Base-by-base conservation (phyloP, 2,113 vertebrate genomes). In the Urocitellus parryii region DNA sequence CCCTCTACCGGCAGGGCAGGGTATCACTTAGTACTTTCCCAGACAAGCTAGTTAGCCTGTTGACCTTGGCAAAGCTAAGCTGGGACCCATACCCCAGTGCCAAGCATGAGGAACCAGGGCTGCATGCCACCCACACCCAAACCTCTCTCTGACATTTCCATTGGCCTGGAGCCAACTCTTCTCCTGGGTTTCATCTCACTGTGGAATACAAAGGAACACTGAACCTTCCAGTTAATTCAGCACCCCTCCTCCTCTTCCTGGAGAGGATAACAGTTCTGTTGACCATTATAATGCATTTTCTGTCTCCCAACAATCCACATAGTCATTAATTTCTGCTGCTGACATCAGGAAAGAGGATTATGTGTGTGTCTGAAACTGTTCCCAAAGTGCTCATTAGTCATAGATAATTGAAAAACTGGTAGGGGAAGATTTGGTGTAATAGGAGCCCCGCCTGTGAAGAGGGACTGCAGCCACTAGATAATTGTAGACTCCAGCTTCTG, bases 371-470 rank as follows among this genome's bases (percentile, higher is more conserved):
- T 98, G 95, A 98, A 98, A 98, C 96, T 89, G 73, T 95, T 98
- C 98, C 97, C 97, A 97, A 97, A 97, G 80, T 98, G 97, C 94
- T 97, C 81, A 96, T 98, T 98, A 98, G 92, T 96, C 97, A 98
- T 96, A 97, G 98, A 97, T 98, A 97, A 98, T 94, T 97, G 97
- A 98, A 96, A 97, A 97, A 68, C 95, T 97, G 91, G 63, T 98
- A 96, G 95, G 97, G 94, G 96, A 97, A 98, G 86, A 93, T 96
- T 96, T 98, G 96, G 79, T 97, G 88, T 98, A 96, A 97, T 97
- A 95, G 88, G 91, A 98, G 77, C 32, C 63, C 95, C 97, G 80
- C 98, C 94, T 96, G 74, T 45, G 94, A 45, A 96, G 97, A 95
- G 90, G 56, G 82, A 82, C 48, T 96, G 17, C 95, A 98, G 94